These are phyloP conservation scores for Meghimatium bilineatum DNA, from an alignment of 2,888 invertebrate genomes.

Conservation along the genomic window DNA sequence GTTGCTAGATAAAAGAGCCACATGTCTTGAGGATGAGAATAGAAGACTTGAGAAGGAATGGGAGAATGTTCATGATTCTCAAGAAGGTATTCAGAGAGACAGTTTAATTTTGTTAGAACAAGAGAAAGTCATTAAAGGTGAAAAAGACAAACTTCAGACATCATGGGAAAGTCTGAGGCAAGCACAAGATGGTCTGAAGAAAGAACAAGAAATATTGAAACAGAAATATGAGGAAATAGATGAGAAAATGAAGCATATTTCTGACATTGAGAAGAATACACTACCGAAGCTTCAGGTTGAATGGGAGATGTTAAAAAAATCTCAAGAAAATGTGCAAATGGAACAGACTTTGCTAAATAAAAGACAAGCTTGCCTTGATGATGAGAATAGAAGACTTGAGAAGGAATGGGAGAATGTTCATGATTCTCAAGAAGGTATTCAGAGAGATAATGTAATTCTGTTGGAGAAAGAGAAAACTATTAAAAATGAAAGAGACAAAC, in stretches of 20 bases:
- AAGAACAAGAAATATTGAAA: neutral
- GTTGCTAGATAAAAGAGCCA: neutral
- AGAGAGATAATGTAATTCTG: neutral
- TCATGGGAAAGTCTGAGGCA: conserved; percentile 2
- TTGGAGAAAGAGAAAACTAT: neutral
- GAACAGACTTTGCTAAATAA: neutral
- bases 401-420: conserved; percentile 7
- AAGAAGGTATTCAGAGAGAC: neutral
- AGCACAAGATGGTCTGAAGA: neutral
- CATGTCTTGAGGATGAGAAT: neutral
- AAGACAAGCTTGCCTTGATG: neutral
- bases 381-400: neutral
- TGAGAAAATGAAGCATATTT: neutral
- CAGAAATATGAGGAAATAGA: neutral
- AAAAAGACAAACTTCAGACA: neutral
- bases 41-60: conserved; percentile 8
- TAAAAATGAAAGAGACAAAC: neutral
- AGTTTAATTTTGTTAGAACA: neutral
- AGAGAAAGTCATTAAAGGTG: neutral
- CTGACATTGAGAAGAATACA: neutral
- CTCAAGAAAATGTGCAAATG: neutral
- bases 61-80: neutral
- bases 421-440: neutral
- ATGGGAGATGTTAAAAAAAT: neutral
- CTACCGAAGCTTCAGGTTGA: neutral